phyloP scores from a whole-genome alignment of 2,797 vertebrate genomes.

The Xenentodon cancila region DNA sequence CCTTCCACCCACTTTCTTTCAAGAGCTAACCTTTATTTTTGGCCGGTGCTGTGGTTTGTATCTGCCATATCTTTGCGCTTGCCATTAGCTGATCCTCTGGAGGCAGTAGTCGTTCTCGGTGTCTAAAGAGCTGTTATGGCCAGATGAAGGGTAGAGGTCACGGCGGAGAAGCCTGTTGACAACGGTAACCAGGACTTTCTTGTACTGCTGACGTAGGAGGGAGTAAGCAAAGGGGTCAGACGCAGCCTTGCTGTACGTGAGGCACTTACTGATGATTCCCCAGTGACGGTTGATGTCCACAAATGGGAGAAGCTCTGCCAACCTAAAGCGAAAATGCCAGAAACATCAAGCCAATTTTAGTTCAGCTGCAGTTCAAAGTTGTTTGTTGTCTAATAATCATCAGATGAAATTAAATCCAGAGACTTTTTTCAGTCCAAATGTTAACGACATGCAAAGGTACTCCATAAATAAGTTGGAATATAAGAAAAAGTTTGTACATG shows the following conservation, averaged over 20 bases:
- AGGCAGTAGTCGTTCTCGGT: constrained; percentile 89
- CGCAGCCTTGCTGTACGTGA: constrained; percentile 89
- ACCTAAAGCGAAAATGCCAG: constrained; percentile 69
- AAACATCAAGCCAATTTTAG: constrained; percentile 24
- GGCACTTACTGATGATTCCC: constrained; percentile 91
- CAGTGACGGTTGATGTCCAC: constrained; percentile 88
- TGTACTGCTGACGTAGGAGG: constrained; percentile 87
- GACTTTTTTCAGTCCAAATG: no score
- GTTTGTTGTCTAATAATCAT: no score
- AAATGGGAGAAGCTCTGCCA: constrained; percentile 86
- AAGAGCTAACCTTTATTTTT: constrained; percentile 60
- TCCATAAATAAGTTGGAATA: no score
- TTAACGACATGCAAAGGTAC: no score
- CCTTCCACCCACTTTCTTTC: constrained; percentile 46
- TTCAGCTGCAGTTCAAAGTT: background rate
- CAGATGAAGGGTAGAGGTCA: constrained; percentile 87
- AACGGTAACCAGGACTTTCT: constrained; percentile 85
- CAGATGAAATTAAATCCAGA: no score
- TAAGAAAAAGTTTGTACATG: no score
- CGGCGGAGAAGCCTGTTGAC: constrained; percentile 86
- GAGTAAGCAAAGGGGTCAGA: constrained; percentile 88
- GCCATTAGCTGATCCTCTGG: constrained; percentile 83
- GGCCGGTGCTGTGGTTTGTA: constrained; percentile 24
- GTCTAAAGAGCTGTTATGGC: constrained; percentile 88
- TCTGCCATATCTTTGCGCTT: constrained; percentile 34